Evolutionary conservation across 2,797 vertebrate genomes (phyloP).

Genomic region (Hypotaenidia okinawae): DNA sequence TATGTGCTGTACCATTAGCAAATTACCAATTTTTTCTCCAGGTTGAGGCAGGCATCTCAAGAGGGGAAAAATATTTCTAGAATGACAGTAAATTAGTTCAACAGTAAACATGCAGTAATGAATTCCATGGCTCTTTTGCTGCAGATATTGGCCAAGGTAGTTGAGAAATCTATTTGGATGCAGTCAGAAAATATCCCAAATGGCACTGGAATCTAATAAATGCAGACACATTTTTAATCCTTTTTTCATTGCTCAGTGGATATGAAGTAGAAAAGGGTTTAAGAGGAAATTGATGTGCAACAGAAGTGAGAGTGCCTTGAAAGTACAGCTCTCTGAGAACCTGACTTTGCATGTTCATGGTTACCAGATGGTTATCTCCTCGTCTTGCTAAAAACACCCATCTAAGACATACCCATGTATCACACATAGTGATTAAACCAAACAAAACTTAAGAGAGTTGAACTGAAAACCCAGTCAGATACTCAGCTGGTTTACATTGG

Average conservation of each 20-base stretch:
- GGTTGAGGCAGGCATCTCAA: slow-evolving; percentile 12
- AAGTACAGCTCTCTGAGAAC: neutral
- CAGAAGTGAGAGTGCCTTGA: neutral
- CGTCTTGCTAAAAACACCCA: neutral
- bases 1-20: neutral
- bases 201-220: neutral
- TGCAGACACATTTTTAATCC: neutral
- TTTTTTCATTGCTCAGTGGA: neutral
- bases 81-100: slow-evolving; percentile 51
- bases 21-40: slow-evolving; percentile 1
- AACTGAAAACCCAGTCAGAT: neutral
- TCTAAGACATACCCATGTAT: neutral
- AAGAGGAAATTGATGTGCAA: neutral
- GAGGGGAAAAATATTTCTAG: slow-evolving; percentile 22
- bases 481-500: slow-evolving; percentile 1
- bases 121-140: slow-evolving; percentile 36
- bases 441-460: neutral
- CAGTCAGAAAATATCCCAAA: slow-evolving; percentile 11
- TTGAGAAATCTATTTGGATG: slow-evolving; percentile 31
- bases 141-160: neutral
- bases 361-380: neutral
- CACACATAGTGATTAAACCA: neutral
- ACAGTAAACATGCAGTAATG: slow-evolving; percentile 33
- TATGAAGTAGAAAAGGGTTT: neutral
- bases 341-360: neutral